Conservation (phyloP, 2,113 vertebrate genomes). For the Lophochroa leadbeateri region DNA sequence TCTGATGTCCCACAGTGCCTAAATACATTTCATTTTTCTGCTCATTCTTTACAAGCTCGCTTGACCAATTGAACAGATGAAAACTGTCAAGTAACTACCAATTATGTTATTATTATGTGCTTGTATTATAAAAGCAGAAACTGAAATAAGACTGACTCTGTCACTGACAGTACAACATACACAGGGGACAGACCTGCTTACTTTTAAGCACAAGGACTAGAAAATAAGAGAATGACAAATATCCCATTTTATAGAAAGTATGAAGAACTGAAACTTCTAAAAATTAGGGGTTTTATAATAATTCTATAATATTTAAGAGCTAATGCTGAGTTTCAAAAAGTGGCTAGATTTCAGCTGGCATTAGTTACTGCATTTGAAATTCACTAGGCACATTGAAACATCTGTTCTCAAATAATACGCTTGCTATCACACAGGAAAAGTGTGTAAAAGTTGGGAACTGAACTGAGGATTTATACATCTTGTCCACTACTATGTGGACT, state of each 20-base stretch:
- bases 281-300: not conserved
- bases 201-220: not conserved
- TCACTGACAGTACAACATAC: not conserved
- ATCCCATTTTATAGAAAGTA: not conserved
- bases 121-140: not conserved
- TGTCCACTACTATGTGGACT: no score
- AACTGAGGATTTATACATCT: no score
- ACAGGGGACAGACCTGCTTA: not conserved
- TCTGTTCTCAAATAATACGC: not conserved
- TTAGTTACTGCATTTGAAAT: not conserved
- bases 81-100: not conserved
- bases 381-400: not conserved
- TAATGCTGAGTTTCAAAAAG: not conserved
- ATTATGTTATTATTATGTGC: not conserved
- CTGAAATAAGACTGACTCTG: not conserved
- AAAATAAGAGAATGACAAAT: not conserved
- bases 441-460: not conserved
- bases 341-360: not conserved
- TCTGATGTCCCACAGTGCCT: not conserved
- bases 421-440: not conserved
- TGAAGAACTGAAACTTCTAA: not conserved
- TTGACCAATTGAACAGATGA: not conserved
- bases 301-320: not conserved
- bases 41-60: not conserved
- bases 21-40: not conserved